Percentiles rank a stretch among this genome's conserved stretches.
These are phyloP conservation scores for Drosophila tanythrix DNA, from an alignment of 2,888 invertebrate genomes.

Conservation along the genomic window DNA sequence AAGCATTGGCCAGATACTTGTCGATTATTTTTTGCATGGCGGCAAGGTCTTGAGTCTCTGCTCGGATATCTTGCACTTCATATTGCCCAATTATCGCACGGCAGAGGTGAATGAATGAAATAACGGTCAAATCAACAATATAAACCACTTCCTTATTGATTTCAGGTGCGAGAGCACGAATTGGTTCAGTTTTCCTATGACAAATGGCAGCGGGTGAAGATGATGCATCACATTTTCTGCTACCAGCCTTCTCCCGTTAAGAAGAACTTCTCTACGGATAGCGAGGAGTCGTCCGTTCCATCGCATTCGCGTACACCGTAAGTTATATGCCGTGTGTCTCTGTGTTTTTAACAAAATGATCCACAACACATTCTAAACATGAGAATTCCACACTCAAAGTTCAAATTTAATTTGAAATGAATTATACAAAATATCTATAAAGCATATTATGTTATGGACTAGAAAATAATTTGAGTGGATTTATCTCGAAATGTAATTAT, in stretches of 20 bases:
- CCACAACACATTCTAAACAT: conserved; percentile 8
- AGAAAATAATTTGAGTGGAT: background rate
- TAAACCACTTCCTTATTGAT: background rate
- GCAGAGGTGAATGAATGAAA: conserved; percentile 88
- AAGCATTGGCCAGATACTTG: conserved; percentile 88
- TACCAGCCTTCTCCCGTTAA: conserved; percentile 94
- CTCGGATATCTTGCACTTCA: conserved; percentile 91
- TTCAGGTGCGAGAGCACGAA: conserved; percentile 91
- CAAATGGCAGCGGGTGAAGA: conserved; percentile 92
- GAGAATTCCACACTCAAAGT: conserved; percentile 3
- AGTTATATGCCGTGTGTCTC: conserved; percentile 62
- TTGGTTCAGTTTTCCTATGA: conserved; percentile 93
- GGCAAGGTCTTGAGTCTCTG: conserved; percentile 92
- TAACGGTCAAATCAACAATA: background rate
- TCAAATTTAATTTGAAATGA: background rate
- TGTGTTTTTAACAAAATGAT: background rate
- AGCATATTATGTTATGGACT: background rate
- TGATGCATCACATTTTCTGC: conserved; percentile 95
- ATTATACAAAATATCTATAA: background rate
- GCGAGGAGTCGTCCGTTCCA: conserved; percentile 86
- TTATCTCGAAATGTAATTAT: conserved; percentile 5
- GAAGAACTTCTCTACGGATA: conserved; percentile 92
- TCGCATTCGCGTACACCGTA: conserved; percentile 85
- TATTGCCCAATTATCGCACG: conserved; percentile 92
- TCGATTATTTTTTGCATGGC: conserved; percentile 90